Evolutionary conservation across 92 coral and sea anemone genomes (phyloP), one percentile per base, ranked within the genome.

Genomic region (Siderastrea radians): DNA sequence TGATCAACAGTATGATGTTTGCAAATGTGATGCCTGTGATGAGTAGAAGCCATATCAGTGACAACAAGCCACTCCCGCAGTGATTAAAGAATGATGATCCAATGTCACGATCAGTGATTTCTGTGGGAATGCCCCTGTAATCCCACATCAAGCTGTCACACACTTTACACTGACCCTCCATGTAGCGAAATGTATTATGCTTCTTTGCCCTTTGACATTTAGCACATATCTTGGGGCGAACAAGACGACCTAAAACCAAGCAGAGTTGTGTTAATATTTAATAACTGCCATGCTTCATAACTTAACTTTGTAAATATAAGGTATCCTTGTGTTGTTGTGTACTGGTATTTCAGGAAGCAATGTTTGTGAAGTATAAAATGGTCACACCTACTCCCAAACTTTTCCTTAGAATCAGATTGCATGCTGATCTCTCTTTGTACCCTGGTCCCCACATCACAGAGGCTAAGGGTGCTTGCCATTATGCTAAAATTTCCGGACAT

Each of bases 81-180:
- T 95, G 98, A 81, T 95, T 95, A 48, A 95, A 86, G 64, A 94
- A 95, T 7, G 86, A 83, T 19, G 94, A 94, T 2, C 96, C 96
- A 54, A 95, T 95, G 75, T 91, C 96, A 7, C 80, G 58, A 68
- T 95, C 98, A 26, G 95, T 95, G 68, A 95, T 74, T 15, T 86
- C 87, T 54, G 93, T 92, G 5, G 93, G 92, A 44, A 89, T 82
- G 4, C 96, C 98, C 48, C 82, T 91, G 84, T 95, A 80, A 76
- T 95, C 90, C 98, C 98, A 95, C 17, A 82, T 86, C 73, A 95
- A 87, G 70, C 95, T 93, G 68, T 95, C 96, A 9, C 98, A 95
- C 10, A 95, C 89, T 65, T 93, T 93, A 65, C 98, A 95, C n/a
- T 69, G 55, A 45, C 60, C 74, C 14, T 85, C 89, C 15, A 85